Evolutionary conservation across 1,140 invertebrate genomes (phyloP).

Genomic region (Sycophila sp.): DNA sequence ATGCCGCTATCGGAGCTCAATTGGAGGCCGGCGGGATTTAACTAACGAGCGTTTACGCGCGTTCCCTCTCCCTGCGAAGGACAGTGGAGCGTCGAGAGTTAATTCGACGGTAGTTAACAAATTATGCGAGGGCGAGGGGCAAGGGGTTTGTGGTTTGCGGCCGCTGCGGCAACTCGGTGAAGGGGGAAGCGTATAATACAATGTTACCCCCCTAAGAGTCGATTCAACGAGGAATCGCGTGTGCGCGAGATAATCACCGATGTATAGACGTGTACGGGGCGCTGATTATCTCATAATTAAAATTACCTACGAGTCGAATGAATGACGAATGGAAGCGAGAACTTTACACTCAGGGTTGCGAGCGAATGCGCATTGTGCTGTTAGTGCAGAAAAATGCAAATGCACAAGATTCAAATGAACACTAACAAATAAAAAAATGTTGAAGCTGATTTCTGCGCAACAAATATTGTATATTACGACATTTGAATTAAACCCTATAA

Average conservation of each 20-base stretch:
- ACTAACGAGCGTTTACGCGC: constrained; percentile 47
- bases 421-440: too few relatives aligned
- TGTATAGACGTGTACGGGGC: not conserved
- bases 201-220: constrained; percentile 63
- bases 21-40: constrained; percentile 24
- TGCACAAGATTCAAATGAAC: too few relatives aligned
- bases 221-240: too few relatives aligned
- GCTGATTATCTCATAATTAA: constrained; percentile 61
- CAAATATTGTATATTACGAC: too few relatives aligned
- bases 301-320: too few relatives aligned
- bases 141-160: constrained; percentile 57
- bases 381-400: too few relatives aligned
- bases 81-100: constrained; percentile 49
- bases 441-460: too few relatives aligned
- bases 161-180: constrained; percentile 37
- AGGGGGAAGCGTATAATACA: constrained; percentile 56
- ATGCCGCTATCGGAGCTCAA: constrained; percentile 32
- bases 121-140: constrained; percentile 54
- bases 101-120: constrained; percentile 63
- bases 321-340: too few relatives aligned
- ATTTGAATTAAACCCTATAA: too few relatives aligned
- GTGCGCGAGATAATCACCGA: constrained; percentile 12
- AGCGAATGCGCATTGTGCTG: too few relatives aligned
- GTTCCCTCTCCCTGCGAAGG: too few relatives aligned
- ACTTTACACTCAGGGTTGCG: too few relatives aligned